Evolutionary conservation across 92 coral and sea anemone species (phyloP), one percentile per base, ranked within the genome.

Genomic region (Ricordea florida): DNA sequence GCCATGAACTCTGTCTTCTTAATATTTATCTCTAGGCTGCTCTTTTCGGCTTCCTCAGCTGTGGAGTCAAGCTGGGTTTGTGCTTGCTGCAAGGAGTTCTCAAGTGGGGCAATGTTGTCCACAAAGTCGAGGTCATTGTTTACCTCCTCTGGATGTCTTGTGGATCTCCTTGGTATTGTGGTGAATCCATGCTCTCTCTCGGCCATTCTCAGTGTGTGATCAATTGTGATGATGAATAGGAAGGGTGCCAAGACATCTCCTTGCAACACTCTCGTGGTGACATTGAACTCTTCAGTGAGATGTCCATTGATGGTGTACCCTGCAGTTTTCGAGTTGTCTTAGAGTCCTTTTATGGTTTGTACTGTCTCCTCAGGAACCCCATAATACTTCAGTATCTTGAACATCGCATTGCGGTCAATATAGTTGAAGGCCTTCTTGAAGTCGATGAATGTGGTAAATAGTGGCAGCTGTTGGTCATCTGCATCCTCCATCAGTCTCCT

Each of bases 101-200:
- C 70, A 5, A 62, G 70, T 5, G 41, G 0, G 70, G 32, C 16
- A 10, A 62, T 62, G 34, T 37, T 51, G 26, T 62, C 70, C 10
- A 51, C 70, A 40, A 62, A 62, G 70, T 33, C 68, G 24, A 15
- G 25, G 68, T 61, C 68, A 30, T 34, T 61, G n/a, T 32, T 2
- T 22, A 4, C 32, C 45, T 61, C 16, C n/a, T 41, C 67, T 16
- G 43, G 68, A 29, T 61, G 30, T 28, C 69, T 31, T 21, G 44
- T 61, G 32, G 68, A 33, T 28, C 27, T 2, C 0, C 41, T 15
- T 10, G 66, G 38, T 5, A 24, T 22, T 22, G 3, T n/a, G 17
- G 34, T 27, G 26, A 16, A 21, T 27, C 47, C 30, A n/a, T 0
- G 5, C 0, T 46, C 53, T 16, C 53, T 46, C 7, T 21, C 5